Evolutionary conservation across 2,113 vertebrate genomes (phyloP).

Genomic region (Mormyrus iriodes): DNA sequence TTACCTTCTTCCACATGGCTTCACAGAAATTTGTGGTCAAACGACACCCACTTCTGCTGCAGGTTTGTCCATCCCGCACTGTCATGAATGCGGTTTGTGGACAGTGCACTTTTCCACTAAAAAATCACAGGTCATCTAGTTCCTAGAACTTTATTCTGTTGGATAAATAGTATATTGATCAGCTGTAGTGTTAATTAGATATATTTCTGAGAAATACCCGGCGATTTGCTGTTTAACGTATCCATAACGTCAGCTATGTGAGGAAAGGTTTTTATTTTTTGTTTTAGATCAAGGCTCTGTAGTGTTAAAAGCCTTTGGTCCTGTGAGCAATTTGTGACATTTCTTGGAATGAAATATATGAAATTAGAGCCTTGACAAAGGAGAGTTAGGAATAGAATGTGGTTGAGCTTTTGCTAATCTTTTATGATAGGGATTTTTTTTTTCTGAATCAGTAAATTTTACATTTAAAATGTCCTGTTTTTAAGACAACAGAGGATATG

Average conservation of each 20-base stretch:
- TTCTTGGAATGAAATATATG: not conserved
- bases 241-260: not conserved
- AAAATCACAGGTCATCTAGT: not conserved
- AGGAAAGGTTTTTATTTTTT: not conserved
- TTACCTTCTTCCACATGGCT: slow-evolving; percentile 96
- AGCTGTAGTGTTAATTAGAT: not conserved
- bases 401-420: not conserved
- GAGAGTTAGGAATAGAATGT: not conserved
- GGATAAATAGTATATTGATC: not conserved
- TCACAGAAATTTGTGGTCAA: slow-evolving; percentile 90
- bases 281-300: not conserved
- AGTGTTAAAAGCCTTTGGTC: not conserved
- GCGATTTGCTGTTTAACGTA: not conserved
- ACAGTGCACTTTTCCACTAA: not conserved
- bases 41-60: slow-evolving; percentile 82
- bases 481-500: no score
- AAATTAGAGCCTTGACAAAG: not conserved
- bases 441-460: not conserved
- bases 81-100: not conserved
- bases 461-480: not conserved
- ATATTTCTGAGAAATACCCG: not conserved
- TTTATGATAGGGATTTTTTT: not conserved
- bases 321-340: not conserved
- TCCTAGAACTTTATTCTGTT: not conserved
- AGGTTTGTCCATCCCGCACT: slow-evolving; percentile 61